Evolutionary conservation across 2,888 invertebrate genomes (phyloP), one percentile per base, ranked within the genome.

Genomic region (Quadroppia sp.): DNA sequence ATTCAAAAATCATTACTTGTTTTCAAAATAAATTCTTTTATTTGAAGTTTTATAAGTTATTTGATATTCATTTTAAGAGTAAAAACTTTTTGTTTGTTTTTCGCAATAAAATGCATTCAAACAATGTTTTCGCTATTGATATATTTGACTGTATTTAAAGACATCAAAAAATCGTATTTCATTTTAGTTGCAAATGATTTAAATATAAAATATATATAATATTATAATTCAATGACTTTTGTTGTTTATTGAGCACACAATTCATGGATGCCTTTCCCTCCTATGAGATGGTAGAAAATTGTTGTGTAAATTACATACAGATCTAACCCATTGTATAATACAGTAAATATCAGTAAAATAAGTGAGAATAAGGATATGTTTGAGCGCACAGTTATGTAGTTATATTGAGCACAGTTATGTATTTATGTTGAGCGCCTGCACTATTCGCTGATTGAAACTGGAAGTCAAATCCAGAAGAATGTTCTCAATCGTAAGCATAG

Each of bases 381-480:
- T 36, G 9, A 36, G 36, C 4, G 36, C 36, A 36, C 36, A n/a
- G n/a, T n/a, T n/a, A n/a, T 36, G 36, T 36, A 36, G 6, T 2
- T 45, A 45, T 45, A 13, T 2, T 45, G 9, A 45, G 45, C 23
- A 11, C 13, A n/a, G n/a, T n/a, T n/a, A n/a, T 36, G 36, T 36
- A 36, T 45, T 2, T 45, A 45, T 45, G 6, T 2, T 45, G 9
- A 45, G 45, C 23, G 25, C 13, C 28, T 56, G 36, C 11, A 13
- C 36, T 42, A 23, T n/a, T n/a, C n/a, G n/a, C 17, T 45, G 69
- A 69, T 69, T 69, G 42, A 69, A 69, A 45, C 23, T 69, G 23
- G 42, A 25, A 42, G 69, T 69, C 45, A 69, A 42, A 11, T 28
- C 25, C 17, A 48, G 20, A 53, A 9, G 20, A 23, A 67, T 40